Evolutionary conservation across 2,888 invertebrate genomes (phyloP).

Genomic region (Cephus pulcher): DNA sequence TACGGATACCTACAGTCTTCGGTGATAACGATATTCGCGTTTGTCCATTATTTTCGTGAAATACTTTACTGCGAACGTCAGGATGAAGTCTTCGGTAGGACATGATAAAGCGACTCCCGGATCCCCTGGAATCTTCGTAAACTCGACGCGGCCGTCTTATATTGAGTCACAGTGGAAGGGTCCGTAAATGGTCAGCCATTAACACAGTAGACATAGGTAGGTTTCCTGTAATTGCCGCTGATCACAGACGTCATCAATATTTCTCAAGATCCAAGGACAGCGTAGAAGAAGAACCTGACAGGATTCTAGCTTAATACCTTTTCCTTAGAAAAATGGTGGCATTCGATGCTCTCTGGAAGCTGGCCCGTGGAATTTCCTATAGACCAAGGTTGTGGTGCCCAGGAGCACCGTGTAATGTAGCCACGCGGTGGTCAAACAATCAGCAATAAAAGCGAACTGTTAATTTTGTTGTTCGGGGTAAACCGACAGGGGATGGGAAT

Average conservation of each 20-base stretch:
- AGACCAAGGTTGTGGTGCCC: not conserved
- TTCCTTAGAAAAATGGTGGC: not conserved
- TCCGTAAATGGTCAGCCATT: slow-evolving; percentile 23
- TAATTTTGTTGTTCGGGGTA: not conserved
- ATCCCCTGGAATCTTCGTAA: not conserved
- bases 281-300: not conserved
- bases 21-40: not conserved
- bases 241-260: slow-evolving; percentile 17
- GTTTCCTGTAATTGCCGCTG: slow-evolving; percentile 22
- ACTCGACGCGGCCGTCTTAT: not conserved
- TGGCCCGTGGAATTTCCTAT: not conserved
- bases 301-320: not conserved
- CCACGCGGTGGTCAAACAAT: slow-evolving; percentile 9
- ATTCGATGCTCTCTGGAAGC: not conserved
- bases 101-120: not conserved
- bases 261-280: not conserved
- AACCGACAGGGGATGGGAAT: not conserved
- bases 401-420: not conserved
- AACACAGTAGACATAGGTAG: slow-evolving; percentile 16
- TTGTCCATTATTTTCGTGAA: not conserved
- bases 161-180: slow-evolving; percentile 6
- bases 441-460: slow-evolving; percentile 13
- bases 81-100: not conserved
- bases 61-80: not conserved
- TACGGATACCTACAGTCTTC: not conserved